phyloP scores from a whole-genome alignment of 2,113 vertebrate genomes.

The Nematolebias whitei region DNA sequence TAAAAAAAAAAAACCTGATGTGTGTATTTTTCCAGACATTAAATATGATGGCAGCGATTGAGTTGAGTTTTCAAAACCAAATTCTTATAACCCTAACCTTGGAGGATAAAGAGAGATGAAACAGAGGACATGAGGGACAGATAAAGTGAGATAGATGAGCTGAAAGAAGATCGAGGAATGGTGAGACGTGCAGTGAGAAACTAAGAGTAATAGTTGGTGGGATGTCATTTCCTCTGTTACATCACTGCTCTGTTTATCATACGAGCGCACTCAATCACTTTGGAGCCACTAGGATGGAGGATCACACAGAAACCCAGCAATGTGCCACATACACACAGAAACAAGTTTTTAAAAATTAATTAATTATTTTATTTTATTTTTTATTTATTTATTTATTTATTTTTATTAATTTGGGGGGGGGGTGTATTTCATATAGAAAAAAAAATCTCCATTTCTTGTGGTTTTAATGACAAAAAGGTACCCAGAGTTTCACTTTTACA shows the following conservation, averaged over 20 bases:
- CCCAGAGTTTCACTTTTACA: background rate
- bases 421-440: no score
- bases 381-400: no score
- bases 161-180: conserved; percentile 21
- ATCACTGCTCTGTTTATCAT: conserved; percentile 62
- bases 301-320: background rate
- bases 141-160: conserved; percentile 29
- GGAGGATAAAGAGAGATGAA: background rate
- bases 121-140: conserved; percentile 1
- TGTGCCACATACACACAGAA: conserved; percentile 2
- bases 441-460: conserved; percentile 9
- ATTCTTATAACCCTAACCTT: background rate
- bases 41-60: background rate
- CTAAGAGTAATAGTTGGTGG: conserved; percentile 40
- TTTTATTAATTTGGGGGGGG: no score
- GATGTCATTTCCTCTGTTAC: conserved; percentile 60
- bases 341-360: no score
- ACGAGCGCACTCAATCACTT: conserved; percentile 49
- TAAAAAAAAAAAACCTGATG: background rate
- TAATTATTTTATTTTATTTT: no score
- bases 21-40: background rate
- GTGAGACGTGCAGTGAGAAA: conserved; percentile 30
- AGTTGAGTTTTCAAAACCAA: background rate
- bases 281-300: conserved; percentile 30
- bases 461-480: conserved; percentile 1